These are phyloP conservation scores for Melanotaenia maccullochi DNA, from an alignment of 2,797 vertebrate species.

Conservation along the genomic window DNA sequence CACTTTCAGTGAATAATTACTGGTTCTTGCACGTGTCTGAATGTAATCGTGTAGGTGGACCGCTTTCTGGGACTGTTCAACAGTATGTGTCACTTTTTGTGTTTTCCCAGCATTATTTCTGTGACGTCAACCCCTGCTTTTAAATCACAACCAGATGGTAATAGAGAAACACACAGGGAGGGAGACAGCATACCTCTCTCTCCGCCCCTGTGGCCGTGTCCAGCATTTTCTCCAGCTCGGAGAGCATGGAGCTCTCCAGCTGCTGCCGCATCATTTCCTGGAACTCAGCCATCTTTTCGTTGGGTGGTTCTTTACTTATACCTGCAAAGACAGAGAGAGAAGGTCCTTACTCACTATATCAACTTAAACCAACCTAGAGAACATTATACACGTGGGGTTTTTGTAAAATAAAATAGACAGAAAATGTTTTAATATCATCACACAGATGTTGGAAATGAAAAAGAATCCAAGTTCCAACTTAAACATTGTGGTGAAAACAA, in stretches of 20 bases:
- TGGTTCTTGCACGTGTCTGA: not conserved
- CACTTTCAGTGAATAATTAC: not conserved
- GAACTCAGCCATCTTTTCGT: constrained; percentile 90
- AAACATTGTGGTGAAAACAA: no score
- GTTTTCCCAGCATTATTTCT: constrained; percentile 47
- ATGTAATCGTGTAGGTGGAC: constrained; percentile 23
- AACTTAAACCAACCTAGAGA: no score
- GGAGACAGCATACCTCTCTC: constrained; percentile 80
- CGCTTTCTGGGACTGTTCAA: constrained; percentile 42
- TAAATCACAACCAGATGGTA: constrained; percentile 72
- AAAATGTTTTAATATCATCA: no score
- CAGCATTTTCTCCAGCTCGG: constrained; percentile 92
- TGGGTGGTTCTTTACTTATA: constrained; percentile 87
- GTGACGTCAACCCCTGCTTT: constrained; percentile 41
- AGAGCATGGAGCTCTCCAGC: constrained; percentile 93
- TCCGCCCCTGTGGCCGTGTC: constrained; percentile 84
- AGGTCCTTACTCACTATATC: no score
- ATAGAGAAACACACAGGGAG: constrained; percentile 5
- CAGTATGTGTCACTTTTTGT: constrained; percentile 64
- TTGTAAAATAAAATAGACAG: no score
- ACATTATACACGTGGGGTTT: no score
- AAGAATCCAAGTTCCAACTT: no score
- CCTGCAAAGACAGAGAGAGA: constrained; percentile 71
- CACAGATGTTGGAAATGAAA: no score
- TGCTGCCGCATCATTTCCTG: constrained; percentile 97